Conservation (phyloP, 2,797 vertebrate species). For the Agapornis canus region DNA sequence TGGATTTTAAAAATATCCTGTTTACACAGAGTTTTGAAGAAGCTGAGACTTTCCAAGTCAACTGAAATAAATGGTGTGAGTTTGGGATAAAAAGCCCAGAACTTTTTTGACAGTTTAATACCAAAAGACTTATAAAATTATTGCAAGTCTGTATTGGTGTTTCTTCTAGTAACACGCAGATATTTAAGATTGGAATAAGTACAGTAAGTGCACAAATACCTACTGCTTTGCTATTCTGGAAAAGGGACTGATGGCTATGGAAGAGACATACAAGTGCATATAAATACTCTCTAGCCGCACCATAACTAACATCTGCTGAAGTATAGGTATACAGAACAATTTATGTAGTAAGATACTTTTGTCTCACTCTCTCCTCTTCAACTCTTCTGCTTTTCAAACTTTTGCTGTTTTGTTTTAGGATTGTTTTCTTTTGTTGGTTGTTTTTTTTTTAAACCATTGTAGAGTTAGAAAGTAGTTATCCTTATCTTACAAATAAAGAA, state of each 20-base stretch:
- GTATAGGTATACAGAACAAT: not conserved
- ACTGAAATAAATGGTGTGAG: not conserved
- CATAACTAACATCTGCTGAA: not conserved
- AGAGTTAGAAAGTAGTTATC: not conserved
- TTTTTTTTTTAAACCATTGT: not conserved
- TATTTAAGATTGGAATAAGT: not conserved
- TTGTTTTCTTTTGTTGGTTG: not conserved
- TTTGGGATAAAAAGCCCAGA: fast-evolving
- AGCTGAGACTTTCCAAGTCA: not conserved
- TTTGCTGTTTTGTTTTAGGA: not conserved
- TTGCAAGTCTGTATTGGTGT: not conserved
- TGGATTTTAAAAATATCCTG: not conserved
- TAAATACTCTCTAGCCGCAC: not conserved
- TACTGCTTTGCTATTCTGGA: not conserved
- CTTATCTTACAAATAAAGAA: not conserved
- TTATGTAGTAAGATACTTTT: not conserved
- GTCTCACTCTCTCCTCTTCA: not conserved
- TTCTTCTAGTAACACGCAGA: not conserved
- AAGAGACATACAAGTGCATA: not conserved
- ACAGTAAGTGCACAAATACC: not conserved
- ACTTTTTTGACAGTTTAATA: not conserved
- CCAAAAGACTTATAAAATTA: not conserved
- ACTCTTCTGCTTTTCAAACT: not conserved
- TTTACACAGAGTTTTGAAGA: not conserved
- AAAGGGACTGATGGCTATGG: not conserved